phyloP scores from a whole-genome alignment of 2,888 invertebrate genomes.

The Linyphia triangularis region DNA sequence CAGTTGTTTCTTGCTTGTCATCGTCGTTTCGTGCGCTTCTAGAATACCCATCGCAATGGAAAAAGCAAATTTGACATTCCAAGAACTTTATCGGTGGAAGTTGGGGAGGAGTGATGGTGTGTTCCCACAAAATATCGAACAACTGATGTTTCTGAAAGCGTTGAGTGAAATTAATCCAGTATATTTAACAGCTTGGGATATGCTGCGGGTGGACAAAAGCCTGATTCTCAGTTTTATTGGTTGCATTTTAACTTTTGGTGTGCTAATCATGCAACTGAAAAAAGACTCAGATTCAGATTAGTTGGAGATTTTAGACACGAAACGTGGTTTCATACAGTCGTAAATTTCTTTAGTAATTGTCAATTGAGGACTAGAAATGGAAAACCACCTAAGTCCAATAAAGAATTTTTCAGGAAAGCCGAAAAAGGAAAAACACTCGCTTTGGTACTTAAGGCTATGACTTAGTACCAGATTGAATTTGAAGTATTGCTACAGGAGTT shows the following conservation, averaged over 20 bases:
- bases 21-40: not conserved
- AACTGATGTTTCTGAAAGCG: not conserved
- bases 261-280: constrained; percentile 22
- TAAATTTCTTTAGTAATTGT: no score
- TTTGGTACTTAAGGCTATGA: no score
- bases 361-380: no score
- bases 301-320: no score
- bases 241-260: constrained; percentile 5
- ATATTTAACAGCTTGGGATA: not conserved
- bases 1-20: not conserved
- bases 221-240: constrained; percentile 19
- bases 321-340: no score
- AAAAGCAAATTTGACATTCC: not conserved
- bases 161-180: not conserved
- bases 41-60: constrained; percentile 1
- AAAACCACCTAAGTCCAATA: no score
- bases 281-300: no score
- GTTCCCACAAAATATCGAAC: not conserved
- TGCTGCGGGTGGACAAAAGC: constrained; percentile 3
- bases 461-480: no score
- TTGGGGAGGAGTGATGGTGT: not conserved
- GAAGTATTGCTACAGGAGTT: no score
- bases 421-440: no score
- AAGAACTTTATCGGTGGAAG: not conserved
- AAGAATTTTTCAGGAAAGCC: no score